These are phyloP conservation scores for Augochlora pura DNA, from an alignment of 1,140 invertebrate species.

Conservation along the genomic window DNA sequence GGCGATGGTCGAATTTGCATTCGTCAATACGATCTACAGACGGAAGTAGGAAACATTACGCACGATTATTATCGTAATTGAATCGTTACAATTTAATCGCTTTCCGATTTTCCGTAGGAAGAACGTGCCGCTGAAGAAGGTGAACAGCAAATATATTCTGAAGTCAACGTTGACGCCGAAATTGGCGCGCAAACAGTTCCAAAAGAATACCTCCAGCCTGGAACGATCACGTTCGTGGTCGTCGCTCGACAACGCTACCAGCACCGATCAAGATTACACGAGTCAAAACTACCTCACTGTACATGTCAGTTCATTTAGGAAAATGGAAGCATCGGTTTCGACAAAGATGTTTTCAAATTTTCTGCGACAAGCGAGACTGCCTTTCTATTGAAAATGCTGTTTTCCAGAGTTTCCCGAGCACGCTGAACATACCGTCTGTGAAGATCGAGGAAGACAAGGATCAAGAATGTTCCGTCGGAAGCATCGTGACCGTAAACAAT, in stretches of 20 bases:
- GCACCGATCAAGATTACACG: slow-evolving; percentile 75
- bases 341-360: too few species aligned
- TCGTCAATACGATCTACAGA: slow-evolving; percentile 93
- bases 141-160: slow-evolving; percentile 90
- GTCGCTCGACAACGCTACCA: slow-evolving; percentile 82
- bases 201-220: slow-evolving; percentile 82
- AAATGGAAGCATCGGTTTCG: too few species aligned
- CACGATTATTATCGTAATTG: too few species aligned
- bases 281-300: slow-evolving; percentile 87
- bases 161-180: slow-evolving; percentile 90
- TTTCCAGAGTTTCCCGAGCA: slow-evolving; percentile 84
- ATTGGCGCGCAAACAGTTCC: slow-evolving; percentile 85
- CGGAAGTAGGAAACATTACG: slow-evolving; percentile 83
- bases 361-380: too few species aligned
- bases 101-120: slow-evolving; percentile 84
- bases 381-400: not conserved
- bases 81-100: too few species aligned
- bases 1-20: slow-evolving; percentile 93
- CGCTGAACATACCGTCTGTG: slow-evolving; percentile 83
- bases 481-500: slow-evolving; percentile 73
- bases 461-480: slow-evolving; percentile 71
- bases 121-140: slow-evolving; percentile 90
- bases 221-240: slow-evolving; percentile 87
- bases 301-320: slow-evolving; percentile 81
- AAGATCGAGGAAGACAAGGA: slow-evolving; percentile 84